phyloP scores from a whole-genome alignment of 2,113 vertebrate species.

The Otocyon megalotis region DNA sequence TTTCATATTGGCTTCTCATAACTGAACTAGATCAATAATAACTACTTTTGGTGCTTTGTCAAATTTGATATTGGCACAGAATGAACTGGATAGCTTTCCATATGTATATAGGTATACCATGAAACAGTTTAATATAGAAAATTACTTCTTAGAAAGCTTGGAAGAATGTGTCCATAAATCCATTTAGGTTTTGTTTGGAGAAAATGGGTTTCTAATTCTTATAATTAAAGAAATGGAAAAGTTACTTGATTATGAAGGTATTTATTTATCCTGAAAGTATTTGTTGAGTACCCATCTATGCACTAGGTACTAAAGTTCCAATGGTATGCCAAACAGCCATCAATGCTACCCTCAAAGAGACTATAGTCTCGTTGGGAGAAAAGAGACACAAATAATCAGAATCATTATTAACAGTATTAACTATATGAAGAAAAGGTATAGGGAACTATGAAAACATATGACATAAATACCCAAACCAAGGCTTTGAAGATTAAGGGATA shows the following conservation, averaged over 20 bases:
- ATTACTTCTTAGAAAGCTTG: slow-evolving; percentile 33
- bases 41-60: not conserved
- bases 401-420: not conserved
- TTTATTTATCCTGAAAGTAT: not conserved
- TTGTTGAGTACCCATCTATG: not conserved
- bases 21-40: not conserved
- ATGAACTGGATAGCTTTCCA: not conserved
- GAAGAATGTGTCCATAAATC: not conserved
- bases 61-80: slow-evolving; percentile 52
- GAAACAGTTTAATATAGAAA: slow-evolving; percentile 53
- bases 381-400: not conserved
- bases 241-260: not conserved
- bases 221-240: slow-evolving; percentile 25
- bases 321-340: not conserved
- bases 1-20: slow-evolving; percentile 50
- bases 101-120: not conserved
- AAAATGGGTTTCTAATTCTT: not conserved
- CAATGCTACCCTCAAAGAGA: not conserved
- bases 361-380: not conserved
- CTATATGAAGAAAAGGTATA: not conserved
- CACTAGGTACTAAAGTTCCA: not conserved
- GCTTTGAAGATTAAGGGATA: not conserved
- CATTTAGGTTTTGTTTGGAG: not conserved
- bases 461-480: not conserved
- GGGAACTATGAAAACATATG: not conserved